These are phyloP conservation scores for Synanceia verrucosa DNA, from an alignment of 2,797 vertebrate species.

Conservation along the genomic window DNA sequence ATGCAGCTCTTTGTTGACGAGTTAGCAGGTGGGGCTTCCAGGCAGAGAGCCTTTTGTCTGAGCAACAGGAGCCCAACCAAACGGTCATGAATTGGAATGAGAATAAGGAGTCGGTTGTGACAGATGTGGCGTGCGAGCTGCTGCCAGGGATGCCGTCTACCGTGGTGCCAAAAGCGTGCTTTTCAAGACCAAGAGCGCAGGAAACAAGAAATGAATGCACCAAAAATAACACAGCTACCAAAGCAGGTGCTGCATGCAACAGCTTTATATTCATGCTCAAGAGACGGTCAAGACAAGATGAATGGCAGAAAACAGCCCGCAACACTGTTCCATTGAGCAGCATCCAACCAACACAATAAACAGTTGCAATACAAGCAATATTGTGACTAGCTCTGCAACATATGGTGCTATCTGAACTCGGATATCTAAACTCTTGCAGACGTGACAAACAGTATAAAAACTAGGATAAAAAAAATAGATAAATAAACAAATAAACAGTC, in stretches of 20 bases:
- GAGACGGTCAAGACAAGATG: background rate
- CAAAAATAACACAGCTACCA: background rate
- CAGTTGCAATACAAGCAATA: background rate
- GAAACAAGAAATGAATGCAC: background rate
- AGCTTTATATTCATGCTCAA: background rate
- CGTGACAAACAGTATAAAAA: background rate
- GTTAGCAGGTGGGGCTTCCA: constrained; percentile 57
- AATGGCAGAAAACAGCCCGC: background rate
- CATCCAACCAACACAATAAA: background rate
- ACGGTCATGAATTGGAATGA: constrained; percentile 44
- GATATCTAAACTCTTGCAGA: background rate
- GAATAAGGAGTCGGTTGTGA: constrained; percentile 47
- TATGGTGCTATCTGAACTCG: background rate
- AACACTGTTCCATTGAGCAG: background rate
- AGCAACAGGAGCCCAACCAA: constrained; percentile 43
- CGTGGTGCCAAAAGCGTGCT: constrained; percentile 29
- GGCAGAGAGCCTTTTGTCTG: constrained; percentile 56
- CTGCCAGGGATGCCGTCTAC: constrained; percentile 36
- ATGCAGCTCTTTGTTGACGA: constrained; percentile 52
- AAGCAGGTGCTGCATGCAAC: background rate
- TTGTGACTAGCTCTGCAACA: background rate
- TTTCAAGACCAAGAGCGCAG: constrained; percentile 10
- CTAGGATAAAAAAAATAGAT: too few relatives aligned
- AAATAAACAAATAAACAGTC: background rate
- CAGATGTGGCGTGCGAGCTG: constrained; percentile 23